phyloP scores from a whole-genome alignment of 2,888 invertebrate genomes.

The Dicycla oo region DNA sequence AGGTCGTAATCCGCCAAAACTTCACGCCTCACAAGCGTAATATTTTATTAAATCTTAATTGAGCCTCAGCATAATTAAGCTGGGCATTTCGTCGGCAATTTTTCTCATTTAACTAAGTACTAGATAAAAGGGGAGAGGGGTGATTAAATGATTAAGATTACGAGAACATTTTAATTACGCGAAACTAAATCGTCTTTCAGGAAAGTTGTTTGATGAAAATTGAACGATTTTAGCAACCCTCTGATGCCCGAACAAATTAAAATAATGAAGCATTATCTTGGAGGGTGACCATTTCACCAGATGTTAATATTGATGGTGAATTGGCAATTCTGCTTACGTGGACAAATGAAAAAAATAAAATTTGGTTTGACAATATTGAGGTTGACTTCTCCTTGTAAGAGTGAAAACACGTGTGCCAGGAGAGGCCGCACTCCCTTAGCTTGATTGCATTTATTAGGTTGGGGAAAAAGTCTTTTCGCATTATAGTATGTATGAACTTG shows the following conservation, averaged over 20 bases:
- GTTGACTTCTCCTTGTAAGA: too few relatives aligned
- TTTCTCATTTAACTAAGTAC: conserved; percentile 68
- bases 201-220: conserved; percentile 39
- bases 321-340: background rate
- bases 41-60: conserved; percentile 54
- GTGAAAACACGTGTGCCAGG: too few relatives aligned
- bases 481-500: too few relatives aligned
- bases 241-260: background rate
- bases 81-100: conserved; percentile 60
- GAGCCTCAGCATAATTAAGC: conserved; percentile 55
- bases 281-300: background rate
- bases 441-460: too few relatives aligned
- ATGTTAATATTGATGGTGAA: background rate
- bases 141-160: conserved; percentile 60
- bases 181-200: conserved; percentile 50
- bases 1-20: conserved; percentile 16
- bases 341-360: too few relatives aligned
- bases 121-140: conserved; percentile 55
- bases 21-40: background rate
- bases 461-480: too few relatives aligned
- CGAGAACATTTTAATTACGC: conserved; percentile 61
- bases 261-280: conserved; percentile 10
- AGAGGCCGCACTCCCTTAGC: too few relatives aligned
- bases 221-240: conserved; percentile 9
- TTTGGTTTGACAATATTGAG: too few relatives aligned